Evolutionary conservation across 2,797 vertebrate species (phyloP), one percentile per base, ranked within the genome.

Genomic region (Anableps anableps): DNA sequence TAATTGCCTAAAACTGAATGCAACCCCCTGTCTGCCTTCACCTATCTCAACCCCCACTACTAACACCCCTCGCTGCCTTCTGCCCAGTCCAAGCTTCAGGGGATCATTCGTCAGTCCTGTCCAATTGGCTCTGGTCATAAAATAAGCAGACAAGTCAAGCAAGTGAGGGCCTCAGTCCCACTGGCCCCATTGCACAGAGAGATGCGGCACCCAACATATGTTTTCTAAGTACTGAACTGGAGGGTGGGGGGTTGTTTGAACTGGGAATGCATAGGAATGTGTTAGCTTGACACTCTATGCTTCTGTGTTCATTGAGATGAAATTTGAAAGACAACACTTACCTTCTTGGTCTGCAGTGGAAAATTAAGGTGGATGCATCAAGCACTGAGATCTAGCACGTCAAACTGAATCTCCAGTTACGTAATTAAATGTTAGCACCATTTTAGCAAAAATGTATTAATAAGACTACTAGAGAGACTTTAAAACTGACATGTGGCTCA

Each of bases 101-200:
- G 93, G 84, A 76, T 85, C 87, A 92, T 93, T 90, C 86, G 86
- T 95, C 93, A 95, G 90, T 76, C 88, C 90, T 93, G 93, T 94
- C 93, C 92, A 84, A 79, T 94, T 86, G 91, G 87, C 91, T 93
- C 86, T 90, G 92, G 88, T 91, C 90, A 93, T 87, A 91, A 90
- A 92, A 92, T 75, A 90, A 85, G 90, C 85, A 88, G 91, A 89
- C 74, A 29, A 90, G 85, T 79, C 81, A 87, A 87, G 78, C 89
- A 34, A 83, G 85, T 86, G 82, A 80, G 85, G 85, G 88, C 83
- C 87, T 78, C 34, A 16, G 86, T 89, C 88, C 89, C 84, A 71
- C 19, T 53, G 83, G 88, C 88, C 88, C 86, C 83, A 2, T 45
- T 26, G 26, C 26, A 29, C 0, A 76, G 88, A 85, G 91, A 88